phyloP scores from a whole-genome alignment of 2,888 invertebrate genomes.

The Dasysyrphus tricinctus region DNA sequence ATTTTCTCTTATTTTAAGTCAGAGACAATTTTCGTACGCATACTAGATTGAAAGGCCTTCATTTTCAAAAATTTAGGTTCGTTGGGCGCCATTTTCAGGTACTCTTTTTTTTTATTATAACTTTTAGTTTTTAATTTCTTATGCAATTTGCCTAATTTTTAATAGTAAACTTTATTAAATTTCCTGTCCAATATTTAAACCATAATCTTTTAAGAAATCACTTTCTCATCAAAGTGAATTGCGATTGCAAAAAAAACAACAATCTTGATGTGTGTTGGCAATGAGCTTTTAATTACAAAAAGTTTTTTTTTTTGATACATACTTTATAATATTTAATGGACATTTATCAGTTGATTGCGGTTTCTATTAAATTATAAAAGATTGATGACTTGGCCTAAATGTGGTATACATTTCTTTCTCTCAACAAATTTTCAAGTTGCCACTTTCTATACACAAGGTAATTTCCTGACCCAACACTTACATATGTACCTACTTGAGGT shows the following conservation, averaged over 20 bases:
- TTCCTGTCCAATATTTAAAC: neutral
- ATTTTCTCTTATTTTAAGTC: too few relatives aligned
- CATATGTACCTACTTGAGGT: neutral
- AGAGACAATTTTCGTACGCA: too few relatives aligned
- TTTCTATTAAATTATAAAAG: conserved; percentile 22
- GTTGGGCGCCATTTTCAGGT: too few relatives aligned
- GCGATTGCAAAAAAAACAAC: conserved; percentile 5
- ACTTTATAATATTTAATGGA: conserved; percentile 3
- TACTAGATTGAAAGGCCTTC: too few relatives aligned
- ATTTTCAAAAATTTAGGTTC: too few relatives aligned
- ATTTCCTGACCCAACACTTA: conserved; percentile 4
- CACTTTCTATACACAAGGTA: conserved; percentile 1
- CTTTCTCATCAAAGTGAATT: neutral
- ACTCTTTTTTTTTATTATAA: too few relatives aligned
- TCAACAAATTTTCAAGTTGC: neutral
- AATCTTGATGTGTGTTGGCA: neutral
- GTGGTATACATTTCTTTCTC: neutral
- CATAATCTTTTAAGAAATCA: neutral
- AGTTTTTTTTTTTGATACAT: too few relatives aligned
- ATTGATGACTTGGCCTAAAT: conserved; percentile 22
- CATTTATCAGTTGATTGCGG: conserved; percentile 10
- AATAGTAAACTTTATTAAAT: neutral
- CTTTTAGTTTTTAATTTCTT: too few relatives aligned
- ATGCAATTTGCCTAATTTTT: neutral
- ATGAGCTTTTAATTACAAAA: conserved; percentile 12